Base-by-base conservation (phyloP, 2,797 vertebrate genomes). In the Sebastes taczanowskii region DNA sequence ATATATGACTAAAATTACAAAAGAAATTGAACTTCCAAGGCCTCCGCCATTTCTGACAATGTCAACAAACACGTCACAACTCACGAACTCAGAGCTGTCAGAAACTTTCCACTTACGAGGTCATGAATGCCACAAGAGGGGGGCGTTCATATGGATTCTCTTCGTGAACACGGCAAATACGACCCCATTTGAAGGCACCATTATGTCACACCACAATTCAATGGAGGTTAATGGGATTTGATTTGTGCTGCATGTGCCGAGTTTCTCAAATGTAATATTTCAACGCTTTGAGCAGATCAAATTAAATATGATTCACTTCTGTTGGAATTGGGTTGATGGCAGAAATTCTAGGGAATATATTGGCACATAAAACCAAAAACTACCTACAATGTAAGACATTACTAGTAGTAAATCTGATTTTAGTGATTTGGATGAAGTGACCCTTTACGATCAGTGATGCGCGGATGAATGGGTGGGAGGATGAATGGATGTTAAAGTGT, bases 401-500 rank as follows among this genome's bases (percentile, higher is more conserved):
- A 2, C 49, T 16, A 34, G 11, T 6, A 14, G 14, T 49, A 49
- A 49, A 20, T 49, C 46, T 49, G 46, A 49, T 49, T 49, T 20
- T 49, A 49, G 46, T 49, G 46, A 20, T 49, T 11, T 32, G 2
- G 55, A n/a, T 61, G 67, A 67, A 70, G 16, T n/a, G 1, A 67
- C 35, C 23, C 38, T 35, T 32, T 62, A 6, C 5, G 2, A 35
- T 72, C n/a, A 71, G 16, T 49, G 46, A 49, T 20, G 9, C 5
- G 30, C 66, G 11, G 29, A 20, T 58, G 8, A 59, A 68, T 63
- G 25, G 34, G 22, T 20, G 9, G 52, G 38, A 27, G 60, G 35
- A 71, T 68, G 65, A 74, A 85, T 77, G 69, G 58, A 69, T 80
- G 69, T 74, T 84, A 79, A 73, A 59, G 65, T 62, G 32, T 35